phyloP scores from a whole-genome alignment of 1,140 invertebrate species.

The Hycleus cichorii region DNA sequence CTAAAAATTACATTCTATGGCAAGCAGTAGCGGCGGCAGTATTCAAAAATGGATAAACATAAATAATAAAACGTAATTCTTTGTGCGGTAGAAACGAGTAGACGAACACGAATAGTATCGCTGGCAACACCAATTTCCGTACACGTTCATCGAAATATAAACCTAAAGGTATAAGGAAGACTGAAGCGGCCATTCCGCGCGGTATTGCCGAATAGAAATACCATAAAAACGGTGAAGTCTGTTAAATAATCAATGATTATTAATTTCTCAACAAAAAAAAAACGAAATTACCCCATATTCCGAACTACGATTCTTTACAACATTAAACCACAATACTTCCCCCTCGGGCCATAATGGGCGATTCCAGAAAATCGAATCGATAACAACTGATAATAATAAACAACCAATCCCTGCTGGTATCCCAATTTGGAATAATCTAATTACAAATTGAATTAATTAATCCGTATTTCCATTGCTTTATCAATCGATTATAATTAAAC shows the following conservation, averaged over 20 bases:
- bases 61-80: conserved; percentile 96
- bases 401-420: conserved; percentile 62
- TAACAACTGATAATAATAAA: conserved; percentile 63
- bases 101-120: conserved; percentile 75
- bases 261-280: conserved; percentile 4
- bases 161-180: conserved; percentile 77
- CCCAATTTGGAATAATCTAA: conserved; percentile 64
- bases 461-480: too few relatives aligned
- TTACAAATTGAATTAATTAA: conserved; percentile 9
- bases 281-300: conserved; percentile 93
- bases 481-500: conserved; percentile 14
- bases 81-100: conserved; percentile 98
- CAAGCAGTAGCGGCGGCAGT: conserved; percentile 80
- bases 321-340: conserved; percentile 95
- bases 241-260: conserved; percentile 25
- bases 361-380: conserved; percentile 94
- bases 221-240: conserved; percentile 95
- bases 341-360: conserved; percentile 93
- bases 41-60: conserved; percentile 91
- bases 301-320: conserved; percentile 88
- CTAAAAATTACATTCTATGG: conserved; percentile 68
- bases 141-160: conserved; percentile 64
- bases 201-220: conserved; percentile 98
- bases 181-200: conserved; percentile 72
- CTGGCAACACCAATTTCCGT: conserved; percentile 61